These are phyloP conservation scores for Triplophysa yarkandensis DNA, from an alignment of 2,797 vertebrate species.

Conservation along the genomic window DNA sequence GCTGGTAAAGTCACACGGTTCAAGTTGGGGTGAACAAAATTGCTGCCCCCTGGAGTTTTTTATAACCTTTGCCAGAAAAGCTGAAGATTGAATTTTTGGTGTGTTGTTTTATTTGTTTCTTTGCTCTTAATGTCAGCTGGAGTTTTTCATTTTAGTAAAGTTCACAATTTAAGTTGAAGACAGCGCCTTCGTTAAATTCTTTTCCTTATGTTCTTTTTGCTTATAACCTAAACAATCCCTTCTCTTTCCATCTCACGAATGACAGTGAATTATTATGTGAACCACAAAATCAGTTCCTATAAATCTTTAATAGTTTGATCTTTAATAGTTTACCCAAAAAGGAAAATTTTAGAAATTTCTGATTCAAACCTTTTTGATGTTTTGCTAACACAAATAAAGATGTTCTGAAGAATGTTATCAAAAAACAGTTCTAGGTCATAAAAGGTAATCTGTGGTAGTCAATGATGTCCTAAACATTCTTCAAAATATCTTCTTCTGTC, in stretches of 20 bases:
- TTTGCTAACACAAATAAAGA: too few species aligned
- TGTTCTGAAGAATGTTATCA: too few species aligned
- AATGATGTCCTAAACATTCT: too few species aligned
- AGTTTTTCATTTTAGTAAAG: not conserved
- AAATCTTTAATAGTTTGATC: too few species aligned
- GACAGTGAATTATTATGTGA: conserved; percentile 12
- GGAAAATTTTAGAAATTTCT: too few species aligned
- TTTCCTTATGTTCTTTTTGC: not conserved
- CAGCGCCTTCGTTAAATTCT: not conserved
- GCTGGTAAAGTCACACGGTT: not conserved
- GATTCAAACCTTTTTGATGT: too few species aligned
- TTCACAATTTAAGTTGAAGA: not conserved
- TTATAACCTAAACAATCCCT: not conserved
- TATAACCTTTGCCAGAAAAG: not conserved
- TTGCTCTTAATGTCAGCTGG: not conserved
- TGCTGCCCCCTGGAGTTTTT: not conserved
- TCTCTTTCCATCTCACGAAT: not conserved
- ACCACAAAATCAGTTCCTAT: conserved; percentile 1
- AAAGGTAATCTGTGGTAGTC: too few species aligned
- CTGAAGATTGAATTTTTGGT: conserved; percentile 2
- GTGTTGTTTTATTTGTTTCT: not conserved
- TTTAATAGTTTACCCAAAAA: too few species aligned
- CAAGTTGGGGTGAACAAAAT: not conserved
- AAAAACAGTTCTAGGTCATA: too few species aligned
- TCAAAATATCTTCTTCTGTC: too few species aligned